Percentiles rank a stretch among this genome's conserved stretches.
Evolutionary conservation across 2,797 vertebrate species (phyloP).

Genomic region (Sebastiscus tertius): DNA sequence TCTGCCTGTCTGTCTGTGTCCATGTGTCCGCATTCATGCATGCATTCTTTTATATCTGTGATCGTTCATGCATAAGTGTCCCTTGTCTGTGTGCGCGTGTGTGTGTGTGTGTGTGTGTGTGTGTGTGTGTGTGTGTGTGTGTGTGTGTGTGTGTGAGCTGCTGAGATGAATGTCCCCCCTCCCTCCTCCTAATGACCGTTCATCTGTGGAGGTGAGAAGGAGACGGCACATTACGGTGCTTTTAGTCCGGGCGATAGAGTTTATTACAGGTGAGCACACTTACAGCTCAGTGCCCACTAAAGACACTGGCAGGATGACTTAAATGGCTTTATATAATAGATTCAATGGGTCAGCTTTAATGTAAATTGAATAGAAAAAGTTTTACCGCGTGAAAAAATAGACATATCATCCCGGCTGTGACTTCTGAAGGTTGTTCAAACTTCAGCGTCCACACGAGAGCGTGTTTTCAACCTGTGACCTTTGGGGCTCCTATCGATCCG

Average conservation of each 20-base stretch:
- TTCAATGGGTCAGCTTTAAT: slow-evolving; percentile 48
- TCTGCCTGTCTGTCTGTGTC: slow-evolving; percentile 11
- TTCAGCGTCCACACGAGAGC: background rate
- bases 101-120: background rate
- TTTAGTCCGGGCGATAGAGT: slow-evolving; percentile 50
- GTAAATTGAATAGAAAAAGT: slow-evolving; percentile 41
- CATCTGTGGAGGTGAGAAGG: slow-evolving; percentile 58
- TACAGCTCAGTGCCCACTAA: slow-evolving; percentile 38
- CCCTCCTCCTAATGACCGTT: slow-evolving; percentile 48
- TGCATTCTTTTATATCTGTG: background rate
- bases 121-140: background rate
- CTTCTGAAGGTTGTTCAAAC: slow-evolving; percentile 57
- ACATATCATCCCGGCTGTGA: slow-evolving; percentile 16
- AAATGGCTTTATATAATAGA: slow-evolving; percentile 53
- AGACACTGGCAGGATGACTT: slow-evolving; percentile 29
- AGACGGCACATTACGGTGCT: slow-evolving; percentile 55
- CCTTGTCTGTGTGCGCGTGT: background rate
- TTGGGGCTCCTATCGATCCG: slow-evolving; percentile 52
- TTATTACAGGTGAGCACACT: slow-evolving; percentile 65
- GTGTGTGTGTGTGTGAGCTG: background rate
- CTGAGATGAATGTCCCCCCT: background rate
- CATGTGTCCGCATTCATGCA: background rate
- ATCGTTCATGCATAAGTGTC: slow-evolving; percentile 7
- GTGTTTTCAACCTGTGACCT: slow-evolving; percentile 46
- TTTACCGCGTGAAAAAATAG: background rate